phyloP scores from a whole-genome alignment of 2,888 invertebrate genomes.

The Volucella bombylans region DNA sequence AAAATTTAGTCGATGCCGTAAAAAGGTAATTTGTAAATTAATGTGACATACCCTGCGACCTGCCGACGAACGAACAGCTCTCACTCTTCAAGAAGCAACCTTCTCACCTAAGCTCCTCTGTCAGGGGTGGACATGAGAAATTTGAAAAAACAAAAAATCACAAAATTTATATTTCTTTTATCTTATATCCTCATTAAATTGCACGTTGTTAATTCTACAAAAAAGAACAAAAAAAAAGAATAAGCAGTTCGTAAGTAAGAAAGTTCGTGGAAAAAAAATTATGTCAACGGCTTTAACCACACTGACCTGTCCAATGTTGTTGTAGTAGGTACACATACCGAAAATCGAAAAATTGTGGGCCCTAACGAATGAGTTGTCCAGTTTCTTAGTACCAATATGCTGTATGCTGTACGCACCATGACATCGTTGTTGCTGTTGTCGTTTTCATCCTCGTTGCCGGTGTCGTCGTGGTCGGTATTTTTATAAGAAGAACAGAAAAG shows the following conservation, averaged over 20 bases:
- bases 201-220: conserved; percentile 66
- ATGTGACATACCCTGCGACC: conserved; percentile 68
- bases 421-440: conserved; percentile 47
- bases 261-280: conserved; percentile 30
- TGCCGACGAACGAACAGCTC: conserved; percentile 43
- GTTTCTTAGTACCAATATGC: conserved; percentile 52
- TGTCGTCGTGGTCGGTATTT: conserved; percentile 52
- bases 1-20: conserved; percentile 52
- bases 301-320: conserved; percentile 72
- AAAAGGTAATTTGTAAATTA: conserved; percentile 62
- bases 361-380: conserved; percentile 70
- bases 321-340: conserved; percentile 50
- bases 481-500: conserved; percentile 45
- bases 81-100: conserved; percentile 10
- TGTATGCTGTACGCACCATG: conserved; percentile 61
- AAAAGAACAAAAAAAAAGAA: conserved; percentile 7
- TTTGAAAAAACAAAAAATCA: conserved; percentile 12
- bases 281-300: conserved; percentile 70
- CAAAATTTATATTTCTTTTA: conserved; percentile 65
- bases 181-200: conserved; percentile 69
- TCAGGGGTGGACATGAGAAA: conserved; percentile 28
- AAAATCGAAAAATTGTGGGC: neutral
- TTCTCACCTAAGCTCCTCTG: conserved; percentile 2
- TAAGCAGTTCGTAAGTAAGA: too few species aligned
- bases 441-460: conserved; percentile 11